Percentiles rank a stretch among this genome's conserved stretches.
Evolutionary conservation across 2,113 vertebrate genomes (phyloP).

Genomic region (Serilophus lunatus): DNA sequence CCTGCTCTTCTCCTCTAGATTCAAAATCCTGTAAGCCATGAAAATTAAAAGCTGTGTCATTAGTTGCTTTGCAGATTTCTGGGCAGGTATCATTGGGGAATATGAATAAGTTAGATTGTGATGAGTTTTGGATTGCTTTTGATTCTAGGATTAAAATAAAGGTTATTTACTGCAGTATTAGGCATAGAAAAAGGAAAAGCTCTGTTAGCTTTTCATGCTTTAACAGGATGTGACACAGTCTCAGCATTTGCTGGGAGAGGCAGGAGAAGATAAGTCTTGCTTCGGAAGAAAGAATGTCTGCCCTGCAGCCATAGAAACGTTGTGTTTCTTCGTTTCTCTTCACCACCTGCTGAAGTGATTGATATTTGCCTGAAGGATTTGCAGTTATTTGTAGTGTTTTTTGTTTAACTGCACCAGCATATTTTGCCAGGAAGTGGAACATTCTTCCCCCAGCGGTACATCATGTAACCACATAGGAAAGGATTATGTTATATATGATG

Average conservation of each 20-base stretch:
- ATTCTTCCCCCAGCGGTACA: not conserved
- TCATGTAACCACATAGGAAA: not conserved
- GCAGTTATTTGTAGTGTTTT: not conserved
- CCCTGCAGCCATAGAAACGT: slow-evolving; percentile 42
- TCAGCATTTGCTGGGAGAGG: slow-evolving; percentile 19
- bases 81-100: not conserved
- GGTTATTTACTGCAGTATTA: not conserved
- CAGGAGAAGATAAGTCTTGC: slow-evolving; percentile 22
- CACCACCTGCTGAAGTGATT: slow-evolving; percentile 50
- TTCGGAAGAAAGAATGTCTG: slow-evolving; percentile 41
- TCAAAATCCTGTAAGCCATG: not conserved
- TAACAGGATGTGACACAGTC: slow-evolving; percentile 43
- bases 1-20: not conserved
- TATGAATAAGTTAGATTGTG: not conserved
- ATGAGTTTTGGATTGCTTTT: not conserved
- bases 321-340: not conserved
- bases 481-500: not conserved
- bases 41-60: not conserved
- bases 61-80: not conserved
- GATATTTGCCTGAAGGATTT: slow-evolving; percentile 46
- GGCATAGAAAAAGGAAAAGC: not conserved
- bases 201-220: not conserved
- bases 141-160: not conserved
- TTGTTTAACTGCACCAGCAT: not conserved
- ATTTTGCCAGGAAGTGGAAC: not conserved